Conservation (phyloP, 1,140 invertebrate genomes). For the Copidosoma floridanum region DNA sequence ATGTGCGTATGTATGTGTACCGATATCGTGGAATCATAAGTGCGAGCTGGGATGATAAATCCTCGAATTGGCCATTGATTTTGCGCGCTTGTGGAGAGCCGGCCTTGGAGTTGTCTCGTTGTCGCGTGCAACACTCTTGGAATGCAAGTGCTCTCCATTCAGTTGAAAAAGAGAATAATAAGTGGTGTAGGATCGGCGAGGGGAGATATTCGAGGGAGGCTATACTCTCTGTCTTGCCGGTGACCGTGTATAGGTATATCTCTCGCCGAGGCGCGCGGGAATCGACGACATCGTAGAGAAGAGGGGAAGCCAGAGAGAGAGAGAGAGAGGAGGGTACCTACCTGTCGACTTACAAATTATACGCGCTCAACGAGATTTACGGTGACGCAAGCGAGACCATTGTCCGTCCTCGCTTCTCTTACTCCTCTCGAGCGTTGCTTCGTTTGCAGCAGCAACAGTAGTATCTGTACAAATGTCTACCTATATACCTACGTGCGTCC, state of each 20-base stretch:
- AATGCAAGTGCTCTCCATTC: conserved; percentile 22
- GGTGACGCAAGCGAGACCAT: conserved; percentile 58
- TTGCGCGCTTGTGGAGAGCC: conserved; percentile 1
- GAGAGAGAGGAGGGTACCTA: conserved; percentile 28
- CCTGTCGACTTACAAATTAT: conserved; percentile 59
- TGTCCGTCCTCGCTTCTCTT: conserved; percentile 52
- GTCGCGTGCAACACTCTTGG: conserved; percentile 8
- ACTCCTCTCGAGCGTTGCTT: conserved; percentile 41
- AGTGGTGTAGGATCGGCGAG: no score
- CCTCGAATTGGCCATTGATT: conserved; percentile 13
- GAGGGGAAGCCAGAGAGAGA: conserved; percentile 8
- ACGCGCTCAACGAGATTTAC: conserved; percentile 58
- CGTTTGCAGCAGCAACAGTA: conserved; percentile 30
- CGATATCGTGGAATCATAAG: conserved; percentile 1
- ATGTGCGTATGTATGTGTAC: no score
- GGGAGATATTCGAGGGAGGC: no score
- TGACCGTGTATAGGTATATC: conserved; percentile 23
- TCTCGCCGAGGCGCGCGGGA: conserved; percentile 12
- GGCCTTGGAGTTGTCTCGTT: conserved; percentile 11
- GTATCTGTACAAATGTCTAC: neutral
- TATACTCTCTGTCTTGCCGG: conserved; percentile 1
- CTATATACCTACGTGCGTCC: neutral
- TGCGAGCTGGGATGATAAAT: conserved; percentile 4
- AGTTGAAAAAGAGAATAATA: no score
- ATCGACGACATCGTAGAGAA: neutral